phyloP scores from a whole-genome alignment of 37 sponge, comb jelly and placozoan genomes.

The Dysidea cf. avara region DNA sequence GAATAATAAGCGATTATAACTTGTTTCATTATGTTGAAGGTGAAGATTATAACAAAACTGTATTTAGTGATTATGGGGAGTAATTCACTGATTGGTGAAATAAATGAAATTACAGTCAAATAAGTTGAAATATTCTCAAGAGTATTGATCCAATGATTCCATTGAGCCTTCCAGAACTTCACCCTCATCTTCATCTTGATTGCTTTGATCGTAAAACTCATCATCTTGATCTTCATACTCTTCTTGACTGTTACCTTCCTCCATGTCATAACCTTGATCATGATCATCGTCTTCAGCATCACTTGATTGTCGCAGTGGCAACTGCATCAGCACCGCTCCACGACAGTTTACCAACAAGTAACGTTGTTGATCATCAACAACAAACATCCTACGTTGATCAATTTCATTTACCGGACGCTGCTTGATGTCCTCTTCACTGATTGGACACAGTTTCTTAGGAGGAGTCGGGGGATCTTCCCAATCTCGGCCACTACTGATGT shows the following conservation, averaged over 20 bases:
- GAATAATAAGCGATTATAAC: too few relatives aligned
- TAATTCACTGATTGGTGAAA: too few relatives aligned
- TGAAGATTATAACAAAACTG: too few relatives aligned
- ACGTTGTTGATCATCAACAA: too few relatives aligned
- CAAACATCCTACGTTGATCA: too few relatives aligned
- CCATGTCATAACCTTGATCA: not conserved
- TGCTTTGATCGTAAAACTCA: not conserved
- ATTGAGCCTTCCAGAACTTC: not conserved
- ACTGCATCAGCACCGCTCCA: not conserved
- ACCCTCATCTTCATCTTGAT: constrained; percentile 5
- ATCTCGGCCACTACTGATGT: constrained; percentile 16
- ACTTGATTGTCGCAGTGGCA: constrained; percentile 28
- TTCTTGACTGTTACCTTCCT: not conserved
- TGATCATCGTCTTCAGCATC: constrained; percentile 1
- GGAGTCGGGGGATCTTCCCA: constrained; percentile 33
- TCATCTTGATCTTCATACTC: constrained; percentile 16
- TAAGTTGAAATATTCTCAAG: too few relatives aligned
- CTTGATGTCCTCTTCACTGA: not conserved
- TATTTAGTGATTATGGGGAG: too few relatives aligned
- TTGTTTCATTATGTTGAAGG: too few relatives aligned
- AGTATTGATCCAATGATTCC: too few relatives aligned
- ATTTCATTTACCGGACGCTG: not conserved
- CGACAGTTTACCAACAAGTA: too few relatives aligned
- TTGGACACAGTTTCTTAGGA: constrained; percentile 46
- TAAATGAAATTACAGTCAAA: too few relatives aligned